Base-by-base conservation (phyloP, 2,113 vertebrate species). In the Gopherus flavomarginatus region DNA sequence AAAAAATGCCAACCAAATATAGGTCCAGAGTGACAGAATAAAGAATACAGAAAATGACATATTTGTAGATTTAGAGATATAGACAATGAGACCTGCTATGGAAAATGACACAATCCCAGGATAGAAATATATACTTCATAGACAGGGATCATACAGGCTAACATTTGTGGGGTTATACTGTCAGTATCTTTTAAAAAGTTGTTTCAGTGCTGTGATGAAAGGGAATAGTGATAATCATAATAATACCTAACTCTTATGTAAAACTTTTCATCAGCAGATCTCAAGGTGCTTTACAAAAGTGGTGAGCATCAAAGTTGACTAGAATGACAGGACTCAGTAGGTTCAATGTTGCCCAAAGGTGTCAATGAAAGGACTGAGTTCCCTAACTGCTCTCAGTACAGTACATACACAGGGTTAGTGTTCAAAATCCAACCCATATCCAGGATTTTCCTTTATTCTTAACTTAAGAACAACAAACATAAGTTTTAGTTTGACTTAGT, bases 401-500 rank as follows among this genome's bases (percentile, higher is more conserved):
- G 62, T n/a, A 35, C 31, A 65, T 11, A 57, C 62, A 65, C 31
- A 35, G n/a, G 13, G 42, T 47, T 44, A n/a, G 69, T 49, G 8
- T 11, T 62, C 85, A 42, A 49, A 89, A 5, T 7, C 14, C 53
- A 52, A 12, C 6, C 11, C 13, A 13, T 13, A 49, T 24, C 44
- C 22, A 80, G 53, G 49, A 17, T 6, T 1, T 19, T 27, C 42
- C 72, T 38, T 14, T 12, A 0, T 1, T 19, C 24, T 53, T 79
- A 75, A 42, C 19, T 24, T 38, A 42, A 65, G 62, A n/a, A 62
- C 29, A 31, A 65, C 14, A 65, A 35, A 65, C 12, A 13, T 35
- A 65, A 42, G 35, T 72, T 72, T 72, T 42, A 75, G 11, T 22
- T 9, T 75, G 38, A 75, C 42, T 42, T 75, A 75, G 38, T 26